A percentile compares a stretch with the other conserved stretches of the same genome.
Conservation (phyloP, 2,888 invertebrate genomes). For the Suillia variegata region DNA sequence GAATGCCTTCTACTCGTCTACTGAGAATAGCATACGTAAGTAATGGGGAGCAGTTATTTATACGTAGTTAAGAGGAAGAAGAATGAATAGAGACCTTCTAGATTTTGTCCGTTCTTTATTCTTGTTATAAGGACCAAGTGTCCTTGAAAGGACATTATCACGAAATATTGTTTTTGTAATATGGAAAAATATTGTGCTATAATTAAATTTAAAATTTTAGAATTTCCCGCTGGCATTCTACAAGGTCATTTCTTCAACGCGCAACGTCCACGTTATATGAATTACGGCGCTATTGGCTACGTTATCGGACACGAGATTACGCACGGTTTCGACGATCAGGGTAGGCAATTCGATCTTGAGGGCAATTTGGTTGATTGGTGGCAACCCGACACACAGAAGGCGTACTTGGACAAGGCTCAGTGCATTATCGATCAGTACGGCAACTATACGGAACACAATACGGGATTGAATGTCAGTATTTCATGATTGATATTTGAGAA, state of each 20-base stretch:
- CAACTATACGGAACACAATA: slow-evolving; percentile 82
- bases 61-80: neutral
- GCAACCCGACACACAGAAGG: slow-evolving; percentile 80
- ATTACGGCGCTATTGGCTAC: slow-evolving; percentile 89
- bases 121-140: no score
- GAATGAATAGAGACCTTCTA: no score
- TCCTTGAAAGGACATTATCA: no score
- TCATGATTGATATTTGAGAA: neutral
- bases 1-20: slow-evolving; percentile 84
- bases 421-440: slow-evolving; percentile 95
- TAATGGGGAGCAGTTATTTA: slow-evolving; percentile 43
- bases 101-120: no score
- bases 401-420: slow-evolving; percentile 81
- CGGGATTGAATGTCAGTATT: slow-evolving; percentile 64
- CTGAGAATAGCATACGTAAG: slow-evolving; percentile 88
- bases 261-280: slow-evolving; percentile 88
- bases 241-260: slow-evolving; percentile 91
- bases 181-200: no score
- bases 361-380: slow-evolving; percentile 95
- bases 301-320: slow-evolving; percentile 93
- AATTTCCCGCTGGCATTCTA: slow-evolving; percentile 91
- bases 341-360: slow-evolving; percentile 88
- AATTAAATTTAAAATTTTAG: slow-evolving; percentile 62
- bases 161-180: no score
- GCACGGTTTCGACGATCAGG: slow-evolving; percentile 87